phyloP scores from a whole-genome alignment of 2,888 invertebrate species.

The Meganola albula region DNA sequence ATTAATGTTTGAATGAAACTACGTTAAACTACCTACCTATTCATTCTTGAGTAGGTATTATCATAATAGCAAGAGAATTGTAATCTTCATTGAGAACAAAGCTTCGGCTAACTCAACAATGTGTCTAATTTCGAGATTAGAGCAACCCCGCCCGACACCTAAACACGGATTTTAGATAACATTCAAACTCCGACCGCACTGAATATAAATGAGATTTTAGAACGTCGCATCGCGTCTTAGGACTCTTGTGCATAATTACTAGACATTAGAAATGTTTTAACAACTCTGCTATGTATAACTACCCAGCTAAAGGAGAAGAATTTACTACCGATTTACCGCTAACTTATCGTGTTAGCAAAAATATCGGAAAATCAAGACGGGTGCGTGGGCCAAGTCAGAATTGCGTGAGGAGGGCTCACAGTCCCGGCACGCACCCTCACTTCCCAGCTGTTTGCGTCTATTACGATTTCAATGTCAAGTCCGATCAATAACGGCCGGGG shows the following conservation, averaged over 20 bases:
- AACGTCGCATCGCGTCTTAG: constrained; percentile 59
- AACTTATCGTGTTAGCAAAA: constrained; percentile 19
- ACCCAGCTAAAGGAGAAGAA: constrained; percentile 25
- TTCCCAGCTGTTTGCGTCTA: constrained; percentile 73
- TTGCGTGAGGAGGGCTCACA: constrained; percentile 45
- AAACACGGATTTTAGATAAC: constrained; percentile 78
- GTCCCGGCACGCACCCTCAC: constrained; percentile 58
- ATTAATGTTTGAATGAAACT: too few species aligned
- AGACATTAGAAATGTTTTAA: constrained; percentile 54
- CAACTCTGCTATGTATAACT: constrained; percentile 48
- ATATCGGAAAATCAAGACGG: constrained; percentile 20
- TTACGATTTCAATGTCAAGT: constrained; percentile 77
- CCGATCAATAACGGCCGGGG: constrained; percentile 74
- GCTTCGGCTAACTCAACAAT: constrained; percentile 67
- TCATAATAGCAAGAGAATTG: constrained; percentile 43
- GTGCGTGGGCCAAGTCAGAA: constrained; percentile 31
- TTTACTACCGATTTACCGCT: constrained; percentile 9
- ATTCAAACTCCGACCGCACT: constrained; percentile 74
- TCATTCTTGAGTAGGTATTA: too few species aligned
- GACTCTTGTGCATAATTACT: constrained; percentile 69
- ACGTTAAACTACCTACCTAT: too few species aligned
- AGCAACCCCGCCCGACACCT: constrained; percentile 73
- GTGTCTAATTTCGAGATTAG: constrained; percentile 76
- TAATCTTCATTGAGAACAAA: constrained; percentile 66
- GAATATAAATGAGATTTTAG: constrained; percentile 77